Evolutionary conservation across 1,140 invertebrate species (phyloP), one percentile per base, ranked within the genome.

Genomic region (Grapholita molesta): DNA sequence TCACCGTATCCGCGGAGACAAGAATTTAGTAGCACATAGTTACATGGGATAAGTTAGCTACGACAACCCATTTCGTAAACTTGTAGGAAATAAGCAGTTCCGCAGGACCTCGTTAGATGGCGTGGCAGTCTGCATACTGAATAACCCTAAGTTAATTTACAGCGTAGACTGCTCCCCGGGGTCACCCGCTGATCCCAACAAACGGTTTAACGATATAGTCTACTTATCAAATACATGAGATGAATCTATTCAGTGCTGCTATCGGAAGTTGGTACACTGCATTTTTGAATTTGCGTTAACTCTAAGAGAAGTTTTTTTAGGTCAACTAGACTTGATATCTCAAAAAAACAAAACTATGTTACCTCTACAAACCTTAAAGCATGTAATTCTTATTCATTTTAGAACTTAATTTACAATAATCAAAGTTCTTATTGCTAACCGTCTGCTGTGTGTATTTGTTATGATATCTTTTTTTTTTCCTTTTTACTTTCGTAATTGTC

Each of bases 61-160:
- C 23, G 53, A 57, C 25, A 61, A 61, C 55, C 55, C 15, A 61
- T 61, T 61, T 28, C 25, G 55, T 61, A 61, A 61, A 61, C 25
- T 61, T 61, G 55, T 61, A 61, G 55, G 55, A 25, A n/a, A 25
- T 30, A 61, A 33, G 23, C 28, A 67, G 73, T 72, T 75, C 75
- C 77, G 70, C 68, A 71, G 79, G 80, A 82, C 79, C 81, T 78
- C 80, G 83, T 86, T 86, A 88, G 74, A 75, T 53, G 74, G 66
- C 53, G 75, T 76, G 71, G 76, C 82, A 79, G 80, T 86, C 84
- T 90, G 88, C 86, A 90, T 90, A 90, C 83, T 86, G 84, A 88
- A 83, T 83, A 80, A 81, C 76, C 74, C 70, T 90, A 90, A 90
- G 85, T 87, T 87, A 87, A 88, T 88, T 90, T 90, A 82, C 76